These are phyloP conservation scores for Sardina pilchardus DNA, from an alignment of 2,113 vertebrate species.

Conservation along the genomic window DNA sequence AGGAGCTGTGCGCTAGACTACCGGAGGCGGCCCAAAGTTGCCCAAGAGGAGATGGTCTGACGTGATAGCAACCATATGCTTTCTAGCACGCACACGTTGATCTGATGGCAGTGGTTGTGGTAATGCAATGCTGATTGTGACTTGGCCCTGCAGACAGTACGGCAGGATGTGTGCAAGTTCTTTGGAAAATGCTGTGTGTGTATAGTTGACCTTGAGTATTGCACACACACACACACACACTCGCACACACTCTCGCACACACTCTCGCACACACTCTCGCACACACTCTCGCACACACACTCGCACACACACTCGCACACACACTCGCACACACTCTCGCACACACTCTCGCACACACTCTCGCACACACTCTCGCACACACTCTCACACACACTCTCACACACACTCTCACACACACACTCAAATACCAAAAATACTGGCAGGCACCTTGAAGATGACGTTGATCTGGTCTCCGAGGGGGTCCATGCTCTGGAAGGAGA, in stretches of 20 bases:
- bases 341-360: no score
- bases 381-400: neutral
- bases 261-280: no score
- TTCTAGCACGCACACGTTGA: neutral
- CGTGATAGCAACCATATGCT: neutral
- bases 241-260: neutral
- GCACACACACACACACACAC: neutral
- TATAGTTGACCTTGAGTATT: neutral
- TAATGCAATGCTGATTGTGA: neutral
- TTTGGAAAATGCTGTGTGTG: neutral
- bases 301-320: neutral
- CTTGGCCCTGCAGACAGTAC: neutral
- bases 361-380: no score
- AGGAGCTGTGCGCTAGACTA: neutral
- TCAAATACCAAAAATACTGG: neutral
- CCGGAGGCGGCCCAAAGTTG: neutral
- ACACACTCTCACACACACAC: neutral
- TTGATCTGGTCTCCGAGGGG: conserved; percentile 85
- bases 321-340: neutral
- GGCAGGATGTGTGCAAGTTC: neutral
- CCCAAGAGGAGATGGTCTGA: neutral
- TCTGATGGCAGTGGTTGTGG: neutral
- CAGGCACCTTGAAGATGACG: conserved; percentile 91
- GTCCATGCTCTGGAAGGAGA: conserved; percentile 90
- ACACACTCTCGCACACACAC: neutral